Evolutionary conservation across 2,113 vertebrate species (phyloP), one percentile per base, ranked within the genome.

Genomic region (Leuciscus idus): DNA sequence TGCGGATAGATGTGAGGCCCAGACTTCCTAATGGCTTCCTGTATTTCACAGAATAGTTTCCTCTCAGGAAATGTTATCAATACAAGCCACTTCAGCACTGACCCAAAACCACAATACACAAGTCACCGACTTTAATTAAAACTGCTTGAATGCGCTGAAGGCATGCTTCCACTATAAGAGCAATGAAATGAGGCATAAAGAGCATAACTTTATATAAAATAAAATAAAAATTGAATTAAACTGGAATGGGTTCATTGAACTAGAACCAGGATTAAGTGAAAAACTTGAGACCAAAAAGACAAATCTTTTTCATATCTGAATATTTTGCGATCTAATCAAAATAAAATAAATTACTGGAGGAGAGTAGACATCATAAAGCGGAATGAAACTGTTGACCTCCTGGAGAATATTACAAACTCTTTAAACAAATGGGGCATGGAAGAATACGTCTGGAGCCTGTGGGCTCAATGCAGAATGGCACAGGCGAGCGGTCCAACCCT

Each of bases 1-100:
- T 87, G 87, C 89, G 88, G 86, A 92, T 85, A 93, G 91, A 92
- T 90, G 88, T 6, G 88, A 93, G 91, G 90, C 92, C 91, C 88
- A 86, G 84, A 91, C 93, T 93, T 93, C 90, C 94, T 94, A 95
- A 95, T 94, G 93, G 89, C 91, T 95, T 95, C 94, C 94, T 94
- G 94, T 89, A 92, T 94, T 94, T 95, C 93, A 93, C 93, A 93
- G 92, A 89, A 94, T 93, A 92, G 91, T 93, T 94, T 95, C 93
- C 93, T 92, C 90, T 94, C 92, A 94, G 93, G 94, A 94, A 94
- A 93, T 92, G 87, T 90, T 91, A 93, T 93, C 89, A 52, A 92
- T 91, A 90, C 84, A 90, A 86, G 81, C 85, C 68, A 85, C 89
- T 9, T 84, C 89, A 26, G 12, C 28, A 11, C 62, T 82, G 89